A percentile compares a stretch with the other conserved stretches of the same genome.
Conservation (phyloP, 2,888 invertebrate species). For the Liopterus haemorrhoidalis region DNA sequence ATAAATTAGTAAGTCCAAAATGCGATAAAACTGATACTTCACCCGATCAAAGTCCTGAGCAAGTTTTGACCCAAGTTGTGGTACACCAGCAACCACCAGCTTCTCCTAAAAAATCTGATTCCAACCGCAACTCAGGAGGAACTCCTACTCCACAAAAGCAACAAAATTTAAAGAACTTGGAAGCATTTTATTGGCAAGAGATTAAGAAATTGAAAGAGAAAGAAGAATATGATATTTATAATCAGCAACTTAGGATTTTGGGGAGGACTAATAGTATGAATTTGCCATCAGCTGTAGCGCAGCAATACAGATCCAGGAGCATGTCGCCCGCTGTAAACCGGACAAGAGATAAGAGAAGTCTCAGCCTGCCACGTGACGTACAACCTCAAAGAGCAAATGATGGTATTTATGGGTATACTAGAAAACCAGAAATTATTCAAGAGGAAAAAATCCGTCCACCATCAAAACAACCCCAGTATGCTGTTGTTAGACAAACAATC, state of each 20-base stretch:
- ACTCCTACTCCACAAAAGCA: slow-evolving; percentile 46
- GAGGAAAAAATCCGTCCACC: slow-evolving; percentile 18
- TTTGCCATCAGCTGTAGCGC: slow-evolving; percentile 6
- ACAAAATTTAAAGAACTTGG: slow-evolving; percentile 54
- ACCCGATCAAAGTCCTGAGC: slow-evolving; percentile 20
- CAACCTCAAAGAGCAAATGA: slow-evolving; percentile 13
- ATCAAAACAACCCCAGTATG: slow-evolving; percentile 15
- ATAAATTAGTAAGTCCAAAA: background rate
- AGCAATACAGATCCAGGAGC: slow-evolving; percentile 45
- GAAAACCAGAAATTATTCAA: slow-evolving; percentile 27
- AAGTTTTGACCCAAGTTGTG: slow-evolving; percentile 15
- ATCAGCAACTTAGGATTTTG: slow-evolving; percentile 37
- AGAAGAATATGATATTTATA: slow-evolving; percentile 52
- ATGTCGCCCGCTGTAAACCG: slow-evolving; percentile 45
- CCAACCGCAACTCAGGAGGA: slow-evolving; percentile 6
- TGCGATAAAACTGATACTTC: slow-evolving; percentile 15
- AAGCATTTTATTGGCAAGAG: slow-evolving; percentile 65
- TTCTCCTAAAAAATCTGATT: slow-evolving; percentile 42
- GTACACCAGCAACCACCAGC: slow-evolving; percentile 34
- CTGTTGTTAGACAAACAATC: slow-evolving; percentile 10
- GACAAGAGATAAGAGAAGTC: slow-evolving; percentile 42
- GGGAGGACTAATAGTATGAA: slow-evolving; percentile 8
- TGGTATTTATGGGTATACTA: slow-evolving; percentile 11
- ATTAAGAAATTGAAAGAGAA: slow-evolving; percentile 57
- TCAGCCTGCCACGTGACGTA: slow-evolving; percentile 42